phyloP scores from a whole-genome alignment of 2,113 vertebrate species.

The Ginglymostoma cirratum region DNA sequence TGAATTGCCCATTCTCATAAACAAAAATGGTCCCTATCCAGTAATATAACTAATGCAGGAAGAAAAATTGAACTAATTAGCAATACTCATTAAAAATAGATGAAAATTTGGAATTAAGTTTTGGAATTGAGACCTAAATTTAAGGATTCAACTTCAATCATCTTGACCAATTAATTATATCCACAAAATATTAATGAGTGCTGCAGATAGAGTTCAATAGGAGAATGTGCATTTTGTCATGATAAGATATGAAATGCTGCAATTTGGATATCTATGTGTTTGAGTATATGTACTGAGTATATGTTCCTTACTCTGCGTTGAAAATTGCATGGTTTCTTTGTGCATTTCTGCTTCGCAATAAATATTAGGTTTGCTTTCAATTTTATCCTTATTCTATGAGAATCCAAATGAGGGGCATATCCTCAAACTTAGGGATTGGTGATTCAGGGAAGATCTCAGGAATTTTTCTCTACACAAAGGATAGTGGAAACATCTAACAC shows the following conservation, averaged over 20 bases:
- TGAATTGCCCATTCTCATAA: not conserved
- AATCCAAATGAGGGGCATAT: not conserved
- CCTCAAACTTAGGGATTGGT: not conserved
- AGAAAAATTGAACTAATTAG: not conserved
- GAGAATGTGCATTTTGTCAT: not conserved
- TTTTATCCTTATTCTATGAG: not conserved
- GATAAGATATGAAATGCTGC: not conserved
- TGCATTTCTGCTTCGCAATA: not conserved
- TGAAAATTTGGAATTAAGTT: not conserved
- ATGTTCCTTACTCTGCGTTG: not conserved
- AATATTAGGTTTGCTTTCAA: not conserved
- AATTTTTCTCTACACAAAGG: not conserved
- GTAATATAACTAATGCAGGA: not conserved
- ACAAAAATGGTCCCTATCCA: not conserved
- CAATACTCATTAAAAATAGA: not conserved
- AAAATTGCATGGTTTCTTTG: not conserved
- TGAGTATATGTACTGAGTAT: no score
- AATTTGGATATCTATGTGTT: not conserved
- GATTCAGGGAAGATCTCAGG: not conserved
- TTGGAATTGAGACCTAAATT: slow-evolving; percentile 5
- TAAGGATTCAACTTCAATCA: not conserved
- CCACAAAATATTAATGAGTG: not conserved
- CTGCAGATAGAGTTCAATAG: not conserved
- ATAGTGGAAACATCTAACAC: not conserved
- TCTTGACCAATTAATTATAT: not conserved